Evolutionary conservation across 2,888 invertebrate species (phyloP), one percentile per base, ranked within the genome.

Genomic region (Ceraclea dissimilis): DNA sequence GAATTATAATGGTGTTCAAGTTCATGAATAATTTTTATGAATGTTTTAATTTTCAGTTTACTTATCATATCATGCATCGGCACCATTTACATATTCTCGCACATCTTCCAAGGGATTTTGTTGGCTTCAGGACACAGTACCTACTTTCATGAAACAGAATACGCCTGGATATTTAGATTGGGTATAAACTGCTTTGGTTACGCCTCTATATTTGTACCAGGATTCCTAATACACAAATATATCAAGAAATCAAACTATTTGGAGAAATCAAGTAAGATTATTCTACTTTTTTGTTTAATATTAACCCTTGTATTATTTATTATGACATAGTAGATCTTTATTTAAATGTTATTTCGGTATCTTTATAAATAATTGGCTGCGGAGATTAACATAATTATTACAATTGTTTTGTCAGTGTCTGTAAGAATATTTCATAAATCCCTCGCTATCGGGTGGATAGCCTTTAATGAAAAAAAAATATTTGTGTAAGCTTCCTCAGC

Each of bases 131-230:
- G 72, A 69, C 2, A 62, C 71, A 10, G 70, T 70, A 1, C 70
- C 74, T 61, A 62, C 76, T 49, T 70, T 75, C 49, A 72, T 73
- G 62, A 68, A 74, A 46, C 73, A 76, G 77, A 81, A 56, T 84
- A 83, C 64, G 78, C 75, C 57, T 92, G 95, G 95, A 67, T 91
- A 17, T 76, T 90, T 63, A 83, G 88, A 62, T 76, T 95, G 43
- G 66, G 84, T 43, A 75, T 90, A 20, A 96, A 96, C 73, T 76
- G 93, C 54, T 77, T 91, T 17, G 93, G 94, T 13, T 97, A 96
- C 70, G 82, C 86, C 2, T 90, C 92, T n/a, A 79, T 97, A 55
- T 79, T 95, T 68, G 71, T 94, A 57, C 95, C 96, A 1, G 91
- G 91, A 49, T 87, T 83, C 68, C 72, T 94, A 17, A 79, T 93